Percentiles rank a stretch among this genome's conserved stretches.
Evolutionary conservation across 1,140 invertebrate genomes (phyloP).

Genomic region (Formica exsecta): DNA sequence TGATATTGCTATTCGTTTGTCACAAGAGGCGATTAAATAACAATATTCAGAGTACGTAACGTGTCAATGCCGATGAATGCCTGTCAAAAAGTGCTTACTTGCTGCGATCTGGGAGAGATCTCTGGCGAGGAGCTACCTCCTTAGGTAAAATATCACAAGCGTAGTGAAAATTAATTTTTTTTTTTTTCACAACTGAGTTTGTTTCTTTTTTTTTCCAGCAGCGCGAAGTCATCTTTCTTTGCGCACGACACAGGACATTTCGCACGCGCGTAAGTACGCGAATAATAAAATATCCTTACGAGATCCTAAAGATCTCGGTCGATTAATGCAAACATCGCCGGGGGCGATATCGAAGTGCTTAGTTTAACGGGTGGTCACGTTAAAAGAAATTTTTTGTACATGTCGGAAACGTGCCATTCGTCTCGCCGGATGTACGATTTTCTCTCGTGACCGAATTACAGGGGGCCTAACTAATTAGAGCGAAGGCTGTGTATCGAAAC

Average conservation of each 20-base stretch:
- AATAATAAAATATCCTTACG: background rate
- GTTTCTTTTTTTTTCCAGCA: background rate
- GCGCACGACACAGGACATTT: background rate
- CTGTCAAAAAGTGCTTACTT: constrained; percentile 5
- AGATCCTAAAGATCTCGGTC: background rate
- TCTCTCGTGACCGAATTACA: background rate
- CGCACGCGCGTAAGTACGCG: constrained; percentile 28
- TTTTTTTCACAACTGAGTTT: background rate
- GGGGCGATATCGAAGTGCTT: background rate
- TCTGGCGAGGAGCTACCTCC: background rate
- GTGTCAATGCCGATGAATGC: constrained; percentile 4
- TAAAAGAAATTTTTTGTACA: background rate
- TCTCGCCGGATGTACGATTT: background rate
- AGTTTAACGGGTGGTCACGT: background rate
- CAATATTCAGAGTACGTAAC: constrained; percentile 1
- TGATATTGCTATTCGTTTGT: background rate
- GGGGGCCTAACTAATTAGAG: constrained; percentile 36
- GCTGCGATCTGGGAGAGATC: background rate
- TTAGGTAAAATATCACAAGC: background rate
- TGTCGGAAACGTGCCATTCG: background rate
- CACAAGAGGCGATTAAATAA: background rate
- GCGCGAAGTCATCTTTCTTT: background rate
- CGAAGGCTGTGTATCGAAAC: constrained; percentile 17
- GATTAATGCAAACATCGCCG: background rate
- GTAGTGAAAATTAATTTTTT: background rate